Evolutionary conservation across 2,797 vertebrate species (phyloP).

Genomic region (Melopsittacus undulatus): DNA sequence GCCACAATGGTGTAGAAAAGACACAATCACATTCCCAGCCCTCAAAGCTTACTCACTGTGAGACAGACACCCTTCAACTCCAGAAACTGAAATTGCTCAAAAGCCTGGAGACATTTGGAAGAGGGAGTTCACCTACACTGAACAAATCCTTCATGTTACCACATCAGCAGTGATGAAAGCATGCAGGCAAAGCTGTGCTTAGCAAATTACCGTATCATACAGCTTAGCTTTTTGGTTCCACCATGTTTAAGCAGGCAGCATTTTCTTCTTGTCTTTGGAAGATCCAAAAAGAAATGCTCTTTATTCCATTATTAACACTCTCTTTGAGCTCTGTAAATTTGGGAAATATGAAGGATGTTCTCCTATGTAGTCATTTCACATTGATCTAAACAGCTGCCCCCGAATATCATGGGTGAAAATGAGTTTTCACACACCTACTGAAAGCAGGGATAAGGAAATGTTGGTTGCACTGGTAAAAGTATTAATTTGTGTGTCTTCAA

Average conservation of each 20-base stretch:
- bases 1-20: background rate
- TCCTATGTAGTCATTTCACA: background rate
- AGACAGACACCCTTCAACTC: background rate
- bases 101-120: slow-evolving; percentile 31
- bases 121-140: background rate
- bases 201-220: background rate
- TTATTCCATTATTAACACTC: background rate
- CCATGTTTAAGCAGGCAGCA: background rate
- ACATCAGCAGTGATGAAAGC: background rate
- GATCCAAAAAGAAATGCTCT: background rate
- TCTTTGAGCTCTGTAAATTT: background rate
- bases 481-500: background rate
- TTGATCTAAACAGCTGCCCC: background rate
- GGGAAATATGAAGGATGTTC: background rate
- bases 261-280: background rate
- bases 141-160: slow-evolving; percentile 11
- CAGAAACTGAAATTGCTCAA: slow-evolving; percentile 3
- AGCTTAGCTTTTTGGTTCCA: background rate
- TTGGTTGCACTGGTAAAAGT: background rate
- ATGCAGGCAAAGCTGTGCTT: background rate
- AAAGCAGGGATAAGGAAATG: background rate
- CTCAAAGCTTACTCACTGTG: background rate
- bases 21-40: background rate
- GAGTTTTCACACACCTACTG: background rate
- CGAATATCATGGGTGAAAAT: background rate